Conservation (phyloP, 1,140 invertebrate genomes). For the Leptestheria dahalacensis region DNA sequence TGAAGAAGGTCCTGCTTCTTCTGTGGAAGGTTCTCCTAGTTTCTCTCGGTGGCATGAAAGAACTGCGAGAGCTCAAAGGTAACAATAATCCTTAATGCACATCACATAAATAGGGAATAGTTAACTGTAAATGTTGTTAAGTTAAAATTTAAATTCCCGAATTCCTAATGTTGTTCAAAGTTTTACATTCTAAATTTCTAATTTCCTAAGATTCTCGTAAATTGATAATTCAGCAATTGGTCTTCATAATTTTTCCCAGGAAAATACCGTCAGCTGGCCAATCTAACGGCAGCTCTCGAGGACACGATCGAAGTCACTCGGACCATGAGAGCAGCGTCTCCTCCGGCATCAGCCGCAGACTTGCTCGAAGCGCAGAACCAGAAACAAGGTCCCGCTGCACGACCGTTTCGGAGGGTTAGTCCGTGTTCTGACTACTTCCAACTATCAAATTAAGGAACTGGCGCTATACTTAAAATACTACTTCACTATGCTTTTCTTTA, state of each 20-base stretch:
- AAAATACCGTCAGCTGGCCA: conserved; percentile 49
- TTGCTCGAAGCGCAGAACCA: conserved; percentile 76
- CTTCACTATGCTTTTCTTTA: conserved; percentile 17
- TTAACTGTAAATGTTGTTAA: too few species aligned
- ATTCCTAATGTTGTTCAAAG: too few species aligned
- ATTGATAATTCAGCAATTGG: neutral
- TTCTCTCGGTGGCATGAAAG: conserved; percentile 73
- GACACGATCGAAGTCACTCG: conserved; percentile 86
- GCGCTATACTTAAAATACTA: conserved; percentile 12
- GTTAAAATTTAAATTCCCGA: too few species aligned
- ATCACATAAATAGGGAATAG: too few species aligned
- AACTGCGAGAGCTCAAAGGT: conserved; percentile 56
- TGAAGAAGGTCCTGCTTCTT: conserved; percentile 91
- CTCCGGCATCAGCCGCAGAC: conserved; percentile 81
- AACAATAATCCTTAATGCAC: neutral
- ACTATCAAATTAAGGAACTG: conserved; percentile 5
- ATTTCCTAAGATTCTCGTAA: neutral
- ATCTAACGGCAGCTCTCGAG: conserved; percentile 60
- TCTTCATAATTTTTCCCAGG: conserved; percentile 22
- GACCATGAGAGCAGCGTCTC: conserved; percentile 85
- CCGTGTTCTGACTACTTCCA: too few species aligned
- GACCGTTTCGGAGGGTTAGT: conserved; percentile 45
- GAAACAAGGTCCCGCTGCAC: conserved; percentile 35
- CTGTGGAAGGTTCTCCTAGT: conserved; percentile 89
- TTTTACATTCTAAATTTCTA: too few species aligned